Evolutionary conservation across 2,113 vertebrate genomes (phyloP).

Genomic region (Coturnix japonica): DNA sequence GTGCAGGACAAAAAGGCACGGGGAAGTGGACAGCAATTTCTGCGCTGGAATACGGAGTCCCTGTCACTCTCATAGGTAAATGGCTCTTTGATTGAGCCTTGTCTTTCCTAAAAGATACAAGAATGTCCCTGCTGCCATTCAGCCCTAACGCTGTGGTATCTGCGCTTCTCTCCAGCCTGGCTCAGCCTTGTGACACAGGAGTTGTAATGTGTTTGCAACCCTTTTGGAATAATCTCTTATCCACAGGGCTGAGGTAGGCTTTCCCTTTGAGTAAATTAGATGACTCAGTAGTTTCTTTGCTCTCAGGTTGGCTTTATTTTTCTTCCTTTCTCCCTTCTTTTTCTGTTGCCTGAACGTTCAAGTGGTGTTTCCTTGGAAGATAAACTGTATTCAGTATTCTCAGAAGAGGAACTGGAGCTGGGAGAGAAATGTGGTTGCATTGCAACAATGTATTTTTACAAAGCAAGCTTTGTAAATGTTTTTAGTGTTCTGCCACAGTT

Average conservation of each 20-base stretch:
- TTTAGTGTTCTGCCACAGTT: neutral
- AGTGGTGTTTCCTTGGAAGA: neutral
- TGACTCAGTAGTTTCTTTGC: neutral
- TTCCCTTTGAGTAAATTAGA: neutral
- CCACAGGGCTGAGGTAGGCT: neutral
- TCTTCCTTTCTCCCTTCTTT: neutral
- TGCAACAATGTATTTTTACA: neutral
- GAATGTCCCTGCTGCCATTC: neutral
- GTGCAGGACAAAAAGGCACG: slow-evolving; percentile 95
- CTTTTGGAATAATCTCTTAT: neutral
- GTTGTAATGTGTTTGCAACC: neutral
- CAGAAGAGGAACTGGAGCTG: neutral
- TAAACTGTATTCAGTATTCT: neutral
- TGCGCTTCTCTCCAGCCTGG: neutral
- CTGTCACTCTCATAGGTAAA: slow-evolving; percentile 95
- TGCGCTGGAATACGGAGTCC: slow-evolving; percentile 92
- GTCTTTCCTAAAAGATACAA: neutral
- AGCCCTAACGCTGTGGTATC: neutral
- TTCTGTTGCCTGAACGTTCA: neutral
- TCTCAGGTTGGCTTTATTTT: neutral
- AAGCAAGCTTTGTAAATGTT: neutral
- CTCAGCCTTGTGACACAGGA: neutral
- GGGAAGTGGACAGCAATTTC: slow-evolving; percentile 99
- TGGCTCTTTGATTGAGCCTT: neutral
- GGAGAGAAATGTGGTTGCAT: neutral